A percentile compares a stretch with the other conserved stretches of the same genome.
phyloP scores from a whole-genome alignment of 2,113 vertebrate species.

The Xiphorhynchus elegans region DNA sequence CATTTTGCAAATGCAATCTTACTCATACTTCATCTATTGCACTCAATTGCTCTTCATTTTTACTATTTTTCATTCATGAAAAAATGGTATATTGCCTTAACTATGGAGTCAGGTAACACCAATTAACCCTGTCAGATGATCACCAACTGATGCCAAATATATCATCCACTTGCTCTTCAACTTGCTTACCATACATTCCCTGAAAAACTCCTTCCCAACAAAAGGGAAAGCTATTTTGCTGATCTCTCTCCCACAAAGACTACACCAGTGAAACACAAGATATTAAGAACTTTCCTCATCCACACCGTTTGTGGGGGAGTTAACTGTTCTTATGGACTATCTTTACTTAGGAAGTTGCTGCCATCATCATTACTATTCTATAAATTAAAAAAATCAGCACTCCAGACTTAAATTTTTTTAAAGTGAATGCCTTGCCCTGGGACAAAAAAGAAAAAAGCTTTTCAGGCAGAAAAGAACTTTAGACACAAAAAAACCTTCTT shows the following conservation, averaged over 20 bases:
- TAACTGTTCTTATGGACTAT: neutral
- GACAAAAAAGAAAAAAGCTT: neutral
- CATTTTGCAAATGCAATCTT: neutral
- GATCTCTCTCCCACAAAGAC: neutral
- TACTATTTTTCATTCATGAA: neutral
- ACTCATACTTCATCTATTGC: neutral
- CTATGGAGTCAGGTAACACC: neutral
- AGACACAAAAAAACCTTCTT: neutral
- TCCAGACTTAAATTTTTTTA: neutral
- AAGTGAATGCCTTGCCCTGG: neutral
- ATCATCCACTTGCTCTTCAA: neutral
- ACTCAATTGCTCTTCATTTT: neutral
- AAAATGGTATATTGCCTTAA: neutral
- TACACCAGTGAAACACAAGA: neutral
- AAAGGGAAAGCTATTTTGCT: neutral
- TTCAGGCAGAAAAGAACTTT: neutral
- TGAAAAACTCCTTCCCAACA: neutral
- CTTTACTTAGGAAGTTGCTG: neutral
- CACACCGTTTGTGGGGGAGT: neutral
- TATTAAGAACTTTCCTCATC: neutral
- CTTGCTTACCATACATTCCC: neutral
- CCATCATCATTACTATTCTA: neutral
- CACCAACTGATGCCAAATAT: neutral
- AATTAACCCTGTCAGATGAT: neutral
- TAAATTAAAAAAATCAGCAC: neutral